phyloP scores from a whole-genome alignment of 2,888 invertebrate genomes.

The Polydrusus tereticollis region DNA sequence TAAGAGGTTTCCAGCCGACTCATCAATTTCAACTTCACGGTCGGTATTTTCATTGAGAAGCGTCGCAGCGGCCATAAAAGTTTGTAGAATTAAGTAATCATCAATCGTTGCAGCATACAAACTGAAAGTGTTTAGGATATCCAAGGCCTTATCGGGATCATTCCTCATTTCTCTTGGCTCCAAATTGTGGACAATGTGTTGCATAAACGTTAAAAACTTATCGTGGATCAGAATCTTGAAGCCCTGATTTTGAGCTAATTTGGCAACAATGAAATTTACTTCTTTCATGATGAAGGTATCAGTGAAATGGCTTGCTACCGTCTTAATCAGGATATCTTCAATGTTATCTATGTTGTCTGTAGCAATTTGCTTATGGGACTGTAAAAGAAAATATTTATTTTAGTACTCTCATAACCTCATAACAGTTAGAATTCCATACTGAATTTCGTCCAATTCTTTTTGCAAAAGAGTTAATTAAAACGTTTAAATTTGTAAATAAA shows the following conservation, averaged over 20 bases:
- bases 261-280: slow-evolving; percentile 52
- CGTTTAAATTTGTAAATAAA: too few relatives aligned
- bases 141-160: slow-evolving; percentile 51
- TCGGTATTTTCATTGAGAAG: slow-evolving; percentile 40
- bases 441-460: too few relatives aligned
- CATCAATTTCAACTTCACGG: slow-evolving; percentile 49
- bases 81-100: slow-evolving; percentile 50
- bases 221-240: slow-evolving; percentile 50
- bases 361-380: slow-evolving; percentile 41
- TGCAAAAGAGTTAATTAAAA: too few relatives aligned
- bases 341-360: slow-evolving; percentile 29
- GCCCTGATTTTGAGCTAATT: slow-evolving; percentile 43
- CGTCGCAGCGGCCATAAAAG: slow-evolving; percentile 48
- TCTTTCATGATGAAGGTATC: slow-evolving; percentile 49
- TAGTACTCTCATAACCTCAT: too few relatives aligned
- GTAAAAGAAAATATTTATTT: slow-evolving; percentile 8
- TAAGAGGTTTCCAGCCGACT: slow-evolving; percentile 51
- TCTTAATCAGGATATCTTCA: slow-evolving; percentile 40
- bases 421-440: too few relatives aligned
- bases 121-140: slow-evolving; percentile 52
- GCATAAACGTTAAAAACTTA: slow-evolving; percentile 50
- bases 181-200: slow-evolving; percentile 49
- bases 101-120: slow-evolving; percentile 49
- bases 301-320: slow-evolving; percentile 32
- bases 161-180: slow-evolving; percentile 39